phyloP scores from a whole-genome alignment of 2,888 invertebrate species.

The Bembecia ichneumoniformis region DNA sequence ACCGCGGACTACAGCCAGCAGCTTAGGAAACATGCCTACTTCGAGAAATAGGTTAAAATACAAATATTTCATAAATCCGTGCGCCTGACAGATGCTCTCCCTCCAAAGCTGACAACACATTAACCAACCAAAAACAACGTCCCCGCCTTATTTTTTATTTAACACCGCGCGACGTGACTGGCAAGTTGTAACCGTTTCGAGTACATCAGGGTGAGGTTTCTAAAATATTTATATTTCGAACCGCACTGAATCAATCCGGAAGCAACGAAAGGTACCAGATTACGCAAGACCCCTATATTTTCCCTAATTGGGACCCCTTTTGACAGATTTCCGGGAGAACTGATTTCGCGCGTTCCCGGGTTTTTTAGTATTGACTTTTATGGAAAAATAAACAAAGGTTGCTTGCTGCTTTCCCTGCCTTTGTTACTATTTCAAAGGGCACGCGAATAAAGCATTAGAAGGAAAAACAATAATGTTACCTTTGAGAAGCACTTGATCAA shows the following conservation, averaged over 20 bases:
- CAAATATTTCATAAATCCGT: too few relatives aligned
- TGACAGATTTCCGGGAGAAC: slow-evolving; percentile 17
- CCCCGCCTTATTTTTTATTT: slow-evolving; percentile 22
- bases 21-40: not conserved
- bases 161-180: slow-evolving; percentile 20
- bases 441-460: slow-evolving; percentile 24
- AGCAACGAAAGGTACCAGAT: slow-evolving; percentile 21
- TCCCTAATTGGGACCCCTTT: slow-evolving; percentile 31
- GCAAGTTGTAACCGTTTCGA: slow-evolving; percentile 22
- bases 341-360: slow-evolving; percentile 13
- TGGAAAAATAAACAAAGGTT: not conserved
- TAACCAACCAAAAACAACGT: slow-evolving; percentile 13
- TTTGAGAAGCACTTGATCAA: slow-evolving; percentile 20
- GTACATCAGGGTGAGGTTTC: slow-evolving; percentile 21
- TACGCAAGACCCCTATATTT: slow-evolving; percentile 36
- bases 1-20: too few relatives aligned
- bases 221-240: slow-evolving; percentile 41
- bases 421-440: slow-evolving; percentile 15
- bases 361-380: slow-evolving; percentile 6
- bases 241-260: slow-evolving; percentile 45
- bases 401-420: slow-evolving; percentile 8
- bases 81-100: slow-evolving; percentile 12
- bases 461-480: slow-evolving; percentile 16
- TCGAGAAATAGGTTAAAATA: not conserved
- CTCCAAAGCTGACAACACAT: slow-evolving; percentile 10